Conservation (phyloP, 2,113 vertebrate species). For the Mormyrus lacerda region DNA sequence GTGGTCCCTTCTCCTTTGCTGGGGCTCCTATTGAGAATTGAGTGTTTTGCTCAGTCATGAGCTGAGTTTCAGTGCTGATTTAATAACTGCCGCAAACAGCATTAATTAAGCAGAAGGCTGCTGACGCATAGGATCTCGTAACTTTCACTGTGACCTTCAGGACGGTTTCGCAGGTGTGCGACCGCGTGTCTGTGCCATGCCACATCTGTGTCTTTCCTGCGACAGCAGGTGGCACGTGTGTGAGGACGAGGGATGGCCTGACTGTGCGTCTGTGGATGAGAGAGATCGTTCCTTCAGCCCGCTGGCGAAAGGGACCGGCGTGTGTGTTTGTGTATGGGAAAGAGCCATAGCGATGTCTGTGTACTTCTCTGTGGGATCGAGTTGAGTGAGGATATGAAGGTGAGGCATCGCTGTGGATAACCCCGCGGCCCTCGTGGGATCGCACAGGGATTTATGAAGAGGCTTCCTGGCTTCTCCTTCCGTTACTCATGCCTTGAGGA, state of each 20-base stretch:
- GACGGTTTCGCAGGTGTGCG: constrained; percentile 12
- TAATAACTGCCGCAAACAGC: constrained; percentile 33
- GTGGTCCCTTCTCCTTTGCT: not conserved
- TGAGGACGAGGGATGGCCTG: not conserved
- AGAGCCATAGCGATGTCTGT: constrained; percentile 15
- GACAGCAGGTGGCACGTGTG: not conserved
- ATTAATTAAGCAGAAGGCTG: constrained; percentile 24
- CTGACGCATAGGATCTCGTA: constrained; percentile 23
- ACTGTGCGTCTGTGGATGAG: not conserved
- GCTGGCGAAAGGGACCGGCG: not conserved
- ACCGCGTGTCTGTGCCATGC: not conserved
- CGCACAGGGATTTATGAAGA: not conserved
- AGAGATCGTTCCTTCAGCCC: not conserved
- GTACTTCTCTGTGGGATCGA: not conserved
- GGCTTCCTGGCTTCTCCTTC: not conserved
- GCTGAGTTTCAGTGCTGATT: constrained; percentile 23
- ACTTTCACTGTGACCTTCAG: constrained; percentile 31
- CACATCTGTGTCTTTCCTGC: not conserved
- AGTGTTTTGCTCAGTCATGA: constrained; percentile 31
- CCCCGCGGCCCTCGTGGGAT: not conserved
- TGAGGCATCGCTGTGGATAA: not conserved
- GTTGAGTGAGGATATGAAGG: not conserved
- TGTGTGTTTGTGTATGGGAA: not conserved
- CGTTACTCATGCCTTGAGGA: constrained; percentile 1
- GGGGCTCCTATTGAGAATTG: not conserved